These are phyloP conservation scores for Pristiophorus japonicus DNA, from an alignment of 2,113 vertebrate species.

Conservation along the genomic window DNA sequence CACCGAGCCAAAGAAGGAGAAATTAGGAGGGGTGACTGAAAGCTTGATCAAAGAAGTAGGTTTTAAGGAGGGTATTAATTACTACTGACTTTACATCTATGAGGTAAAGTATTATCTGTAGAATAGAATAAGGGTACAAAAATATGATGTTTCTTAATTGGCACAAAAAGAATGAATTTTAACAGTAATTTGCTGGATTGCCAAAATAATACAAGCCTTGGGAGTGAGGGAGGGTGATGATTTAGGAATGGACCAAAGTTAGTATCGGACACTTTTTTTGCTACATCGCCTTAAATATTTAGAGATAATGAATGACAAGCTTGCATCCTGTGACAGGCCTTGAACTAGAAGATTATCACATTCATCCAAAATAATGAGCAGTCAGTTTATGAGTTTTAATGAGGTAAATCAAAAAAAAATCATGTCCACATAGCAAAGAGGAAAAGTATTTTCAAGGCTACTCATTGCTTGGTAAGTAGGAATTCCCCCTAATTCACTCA, in stretches of 20 bases:
- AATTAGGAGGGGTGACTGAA: background rate
- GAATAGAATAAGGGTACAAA: background rate
- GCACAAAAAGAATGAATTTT: background rate
- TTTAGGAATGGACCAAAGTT: background rate
- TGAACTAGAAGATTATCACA: background rate
- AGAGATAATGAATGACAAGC: background rate
- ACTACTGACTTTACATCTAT: background rate
- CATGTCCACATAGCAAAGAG: background rate
- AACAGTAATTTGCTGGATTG: background rate
- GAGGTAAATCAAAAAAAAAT: background rate
- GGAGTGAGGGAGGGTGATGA: no score
- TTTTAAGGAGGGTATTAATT: background rate
- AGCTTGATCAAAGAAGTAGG: background rate
- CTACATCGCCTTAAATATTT: background rate
- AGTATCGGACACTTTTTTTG: background rate
- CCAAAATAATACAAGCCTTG: background rate
- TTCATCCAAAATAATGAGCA: background rate
- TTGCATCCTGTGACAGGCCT: background rate
- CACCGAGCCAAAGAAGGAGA: background rate
- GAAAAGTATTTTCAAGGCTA: background rate
- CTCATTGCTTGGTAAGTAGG: background rate
- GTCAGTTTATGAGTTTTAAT: background rate
- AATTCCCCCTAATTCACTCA: background rate
- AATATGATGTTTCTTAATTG: background rate
- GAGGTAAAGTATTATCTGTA: background rate